Base-by-base conservation (phyloP, 2,113 vertebrate genomes). In the Sapayoa aenigma region DNA sequence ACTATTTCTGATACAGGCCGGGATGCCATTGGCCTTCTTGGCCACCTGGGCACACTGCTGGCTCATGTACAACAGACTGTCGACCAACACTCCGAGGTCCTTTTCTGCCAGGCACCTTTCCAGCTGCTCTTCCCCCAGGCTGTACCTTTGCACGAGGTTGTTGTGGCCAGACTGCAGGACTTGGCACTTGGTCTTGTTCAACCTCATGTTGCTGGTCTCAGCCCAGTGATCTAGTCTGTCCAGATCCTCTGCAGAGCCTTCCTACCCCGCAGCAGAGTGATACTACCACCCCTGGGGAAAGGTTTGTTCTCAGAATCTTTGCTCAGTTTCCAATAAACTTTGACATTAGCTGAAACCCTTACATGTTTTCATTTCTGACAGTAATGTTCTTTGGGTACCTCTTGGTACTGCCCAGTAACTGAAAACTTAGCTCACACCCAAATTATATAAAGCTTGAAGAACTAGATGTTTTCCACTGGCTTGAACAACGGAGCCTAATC, bases 331-430 rank as follows among this genome's bases (percentile, higher is more conserved):
- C 67, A 46, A 28, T 46, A 50, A 66, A 52, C 14, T 41, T 73
- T 20, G 41, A 12, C 33, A 41, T 80, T 28, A 77, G n/a, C 37
- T 84, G 35, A 68, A 68, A 86, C 33, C 30, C 11, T 65, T 31
- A 13, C 0, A 0, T 49, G 12, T 75, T 78, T 59, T 24, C 5
- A 2, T 58, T 73, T 41, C 59, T 69, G 58, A 41, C 8, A 60
- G 27, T 8, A 65, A 30, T 59, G 23, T 24, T 92, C 16, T 12
- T 62, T 66, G 53, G 7, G 5, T 66, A 13, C 23, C 35, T 82
- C n/a, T 75, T 91, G 24, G 47, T 75, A 27, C 18, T 78, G 25
- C 17, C 73, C 27, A 73, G 53, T 58, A 68, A 46, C 24, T 41
- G 37, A 44, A 93, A 75, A 76, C n/a, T 49, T 42, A 58, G 27